Conservation (phyloP, 1,140 invertebrate genomes). For the Aphelinus atriplicis region DNA sequence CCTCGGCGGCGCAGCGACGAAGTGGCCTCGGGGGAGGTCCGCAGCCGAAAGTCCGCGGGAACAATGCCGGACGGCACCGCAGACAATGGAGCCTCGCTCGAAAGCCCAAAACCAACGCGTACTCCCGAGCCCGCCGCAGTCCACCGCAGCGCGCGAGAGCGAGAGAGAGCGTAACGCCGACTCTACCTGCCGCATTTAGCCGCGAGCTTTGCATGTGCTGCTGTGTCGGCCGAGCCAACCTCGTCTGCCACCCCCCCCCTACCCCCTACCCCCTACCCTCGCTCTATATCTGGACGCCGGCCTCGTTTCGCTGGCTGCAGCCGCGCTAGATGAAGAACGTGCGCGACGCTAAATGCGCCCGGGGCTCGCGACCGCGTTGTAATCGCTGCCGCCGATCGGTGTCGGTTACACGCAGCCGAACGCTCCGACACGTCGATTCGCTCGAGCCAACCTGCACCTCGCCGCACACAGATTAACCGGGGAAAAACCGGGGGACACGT, state of each 20-base stretch:
- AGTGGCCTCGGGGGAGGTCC: slow-evolving; percentile 19
- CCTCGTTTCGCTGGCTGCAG: not conserved
- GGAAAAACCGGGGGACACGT: no score
- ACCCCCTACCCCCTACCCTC: no score
- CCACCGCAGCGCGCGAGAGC: not conserved
- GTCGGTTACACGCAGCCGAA: no score
- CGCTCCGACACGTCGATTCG: no score
- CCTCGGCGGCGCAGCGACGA: not conserved
- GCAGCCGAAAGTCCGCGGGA: slow-evolving; percentile 1
- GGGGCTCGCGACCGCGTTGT: not conserved
- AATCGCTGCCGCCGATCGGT: not conserved
- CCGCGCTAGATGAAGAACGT: not conserved
- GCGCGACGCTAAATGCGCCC: not conserved
- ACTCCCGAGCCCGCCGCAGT: not conserved
- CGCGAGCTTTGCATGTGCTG: not conserved
- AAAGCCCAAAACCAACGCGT: slow-evolving; percentile 27
- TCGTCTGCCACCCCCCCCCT: no score
- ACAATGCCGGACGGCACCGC: slow-evolving; percentile 15
- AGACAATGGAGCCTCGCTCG: slow-evolving; percentile 31
- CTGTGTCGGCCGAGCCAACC: no score
- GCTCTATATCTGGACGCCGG: not conserved
- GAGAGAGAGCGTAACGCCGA: slow-evolving; percentile 9
- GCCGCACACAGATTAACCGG: no score
- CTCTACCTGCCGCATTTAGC: not conserved
- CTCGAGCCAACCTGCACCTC: no score